Evolutionary conservation across 2,113 vertebrate genomes (phyloP).

Genomic region (Herpetotheres cachinnans): DNA sequence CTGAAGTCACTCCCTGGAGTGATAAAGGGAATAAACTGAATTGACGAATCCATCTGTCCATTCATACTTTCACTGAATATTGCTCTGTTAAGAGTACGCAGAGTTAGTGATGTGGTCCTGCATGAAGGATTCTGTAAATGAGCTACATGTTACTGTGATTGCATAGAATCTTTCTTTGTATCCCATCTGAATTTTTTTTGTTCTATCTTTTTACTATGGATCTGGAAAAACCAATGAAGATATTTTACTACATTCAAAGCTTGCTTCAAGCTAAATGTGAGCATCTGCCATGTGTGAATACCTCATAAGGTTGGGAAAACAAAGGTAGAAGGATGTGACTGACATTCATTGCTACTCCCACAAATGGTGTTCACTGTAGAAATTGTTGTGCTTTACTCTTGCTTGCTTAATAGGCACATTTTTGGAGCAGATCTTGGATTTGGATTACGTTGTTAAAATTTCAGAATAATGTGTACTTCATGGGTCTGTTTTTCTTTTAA

Average conservation of each 20-base stretch:
- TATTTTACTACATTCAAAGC: not conserved
- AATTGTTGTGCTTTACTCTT: not conserved
- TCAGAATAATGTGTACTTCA: not conserved
- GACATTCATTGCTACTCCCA: not conserved
- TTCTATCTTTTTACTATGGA: not conserved
- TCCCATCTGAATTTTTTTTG: not conserved
- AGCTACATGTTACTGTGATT: rapidly evolving
- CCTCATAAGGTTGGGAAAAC: not conserved
- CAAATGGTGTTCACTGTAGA: not conserved
- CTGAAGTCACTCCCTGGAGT: not conserved
- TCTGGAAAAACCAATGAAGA: not conserved
- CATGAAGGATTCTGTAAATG: not conserved
- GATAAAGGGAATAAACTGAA: not conserved
- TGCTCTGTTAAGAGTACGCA: not conserved
- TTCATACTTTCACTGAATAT: not conserved
- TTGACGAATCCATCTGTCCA: not conserved
- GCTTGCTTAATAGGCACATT: not conserved
- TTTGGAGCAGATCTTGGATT: not conserved
- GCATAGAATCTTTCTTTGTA: not conserved
- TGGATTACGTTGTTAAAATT: not conserved
- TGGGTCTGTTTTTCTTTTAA: not conserved
- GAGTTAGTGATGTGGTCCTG: not conserved
- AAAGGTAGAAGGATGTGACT: not conserved
- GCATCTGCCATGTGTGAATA: not conserved
- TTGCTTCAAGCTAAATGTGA: not conserved